A percentile compares a stretch with the other conserved stretches of the same genome.
phyloP scores from a whole-genome alignment of 2,113 vertebrate genomes.

The Colius striatus region DNA sequence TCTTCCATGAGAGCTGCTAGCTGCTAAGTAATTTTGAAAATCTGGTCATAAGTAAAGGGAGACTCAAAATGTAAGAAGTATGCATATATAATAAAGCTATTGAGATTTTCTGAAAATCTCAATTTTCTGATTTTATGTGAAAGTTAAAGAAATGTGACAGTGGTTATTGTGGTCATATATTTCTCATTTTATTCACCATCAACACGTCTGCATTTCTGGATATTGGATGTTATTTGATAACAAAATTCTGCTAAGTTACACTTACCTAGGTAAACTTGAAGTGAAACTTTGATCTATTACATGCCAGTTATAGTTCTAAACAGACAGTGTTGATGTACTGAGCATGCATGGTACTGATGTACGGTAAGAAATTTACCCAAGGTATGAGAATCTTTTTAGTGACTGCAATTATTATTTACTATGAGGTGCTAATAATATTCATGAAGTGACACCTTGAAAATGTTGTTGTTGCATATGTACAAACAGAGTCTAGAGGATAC shows the following conservation, averaged over 20 bases:
- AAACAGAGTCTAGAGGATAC: neutral
- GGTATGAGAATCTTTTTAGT: neutral
- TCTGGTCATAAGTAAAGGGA: neutral
- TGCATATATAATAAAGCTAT: neutral
- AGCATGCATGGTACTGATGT: too few relatives aligned
- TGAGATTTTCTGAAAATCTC: neutral
- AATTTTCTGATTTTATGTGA: neutral
- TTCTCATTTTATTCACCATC: neutral
- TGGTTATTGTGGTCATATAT: neutral
- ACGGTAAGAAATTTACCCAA: neutral
- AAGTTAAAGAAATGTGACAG: neutral
- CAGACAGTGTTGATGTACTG: neutral
- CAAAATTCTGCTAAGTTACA: neutral
- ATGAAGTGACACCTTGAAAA: neutral
- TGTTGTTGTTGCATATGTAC: neutral
- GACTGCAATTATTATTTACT: neutral
- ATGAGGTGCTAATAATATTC: neutral
- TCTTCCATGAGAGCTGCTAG: neutral
- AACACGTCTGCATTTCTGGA: neutral
- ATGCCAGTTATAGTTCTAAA: neutral
- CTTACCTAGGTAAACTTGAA: neutral
- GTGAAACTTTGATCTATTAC: neutral
- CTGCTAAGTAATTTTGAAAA: neutral
- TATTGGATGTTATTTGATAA: neutral
- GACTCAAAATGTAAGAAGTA: neutral